A percentile compares a stretch with the other conserved stretches of the same genome.
These are phyloP conservation scores for Ectemnius cavifrons DNA, from an alignment of 2,888 invertebrate species.

Conservation along the genomic window DNA sequence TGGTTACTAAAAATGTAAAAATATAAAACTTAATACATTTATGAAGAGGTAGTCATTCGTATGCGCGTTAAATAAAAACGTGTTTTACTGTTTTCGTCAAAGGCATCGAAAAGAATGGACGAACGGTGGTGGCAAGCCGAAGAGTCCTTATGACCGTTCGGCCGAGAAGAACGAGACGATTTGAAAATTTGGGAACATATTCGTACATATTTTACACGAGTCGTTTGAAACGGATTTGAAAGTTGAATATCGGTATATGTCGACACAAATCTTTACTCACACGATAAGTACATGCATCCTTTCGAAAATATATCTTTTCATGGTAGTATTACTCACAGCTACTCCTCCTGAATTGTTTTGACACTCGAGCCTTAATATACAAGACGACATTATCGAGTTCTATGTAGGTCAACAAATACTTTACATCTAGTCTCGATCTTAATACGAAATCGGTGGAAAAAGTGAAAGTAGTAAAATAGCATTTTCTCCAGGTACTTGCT, in stretches of 20 bases:
- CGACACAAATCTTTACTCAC: conserved; percentile 62
- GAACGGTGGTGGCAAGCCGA: conserved; percentile 29
- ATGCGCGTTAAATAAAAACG: conserved; percentile 66
- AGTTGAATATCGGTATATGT: conserved; percentile 26
- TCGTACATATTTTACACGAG: conserved; percentile 22
- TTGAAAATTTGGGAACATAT: conserved; percentile 71
- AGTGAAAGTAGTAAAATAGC: conserved; percentile 73
- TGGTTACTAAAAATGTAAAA: conserved; percentile 77
- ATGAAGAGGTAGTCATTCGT: conserved; percentile 74
- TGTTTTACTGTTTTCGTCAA: conserved; percentile 37
- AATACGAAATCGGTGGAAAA: conserved; percentile 64
- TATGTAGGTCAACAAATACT: conserved; percentile 49
- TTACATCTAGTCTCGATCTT: conserved; percentile 56
- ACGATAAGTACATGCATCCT: conserved; percentile 58
- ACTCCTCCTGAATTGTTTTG: conserved; percentile 58
- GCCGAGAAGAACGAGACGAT: conserved; percentile 64
- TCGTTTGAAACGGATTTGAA: not conserved
- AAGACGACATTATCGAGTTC: conserved; percentile 48
- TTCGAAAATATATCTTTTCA: conserved; percentile 46
- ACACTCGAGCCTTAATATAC: conserved; percentile 51
- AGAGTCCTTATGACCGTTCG: conserved; percentile 40
- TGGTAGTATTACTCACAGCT: conserved; percentile 55
- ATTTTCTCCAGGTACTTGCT: conserved; percentile 65
- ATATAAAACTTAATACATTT: conserved; percentile 76
- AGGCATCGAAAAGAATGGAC: conserved; percentile 20